A percentile compares a stretch with the other conserved stretches of the same genome.
Conservation (phyloP, 92 coral and sea anemone species). For the Zoanthus gigantus region DNA sequence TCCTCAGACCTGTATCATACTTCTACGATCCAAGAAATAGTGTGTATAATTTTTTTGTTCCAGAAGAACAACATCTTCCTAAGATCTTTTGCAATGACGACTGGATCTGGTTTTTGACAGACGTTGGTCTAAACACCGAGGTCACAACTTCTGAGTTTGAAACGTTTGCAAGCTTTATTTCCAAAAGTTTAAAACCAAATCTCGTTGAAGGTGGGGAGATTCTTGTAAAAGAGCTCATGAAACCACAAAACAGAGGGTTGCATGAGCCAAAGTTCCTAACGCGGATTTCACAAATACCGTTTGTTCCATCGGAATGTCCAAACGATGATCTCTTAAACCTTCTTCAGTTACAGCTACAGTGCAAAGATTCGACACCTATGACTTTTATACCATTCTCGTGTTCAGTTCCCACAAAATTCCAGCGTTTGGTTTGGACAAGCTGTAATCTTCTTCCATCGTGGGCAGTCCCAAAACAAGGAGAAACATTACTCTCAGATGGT, state of each 20-base stretch:
- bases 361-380: background rate
- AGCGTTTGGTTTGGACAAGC: constrained; percentile 56
- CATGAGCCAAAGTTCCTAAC: constrained; percentile 31
- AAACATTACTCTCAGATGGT: background rate
- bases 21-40: constrained; percentile 41
- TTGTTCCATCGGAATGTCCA: constrained; percentile 48
- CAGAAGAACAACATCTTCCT: constrained; percentile 46
- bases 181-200: background rate
- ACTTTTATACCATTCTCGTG: constrained; percentile 36
- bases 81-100: constrained; percentile 3
- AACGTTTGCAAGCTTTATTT: constrained; percentile 31
- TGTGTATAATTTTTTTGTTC: constrained; percentile 30
- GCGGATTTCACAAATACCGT: constrained; percentile 49
- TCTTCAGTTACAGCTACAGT: constrained; percentile 30
- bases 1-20: constrained; percentile 35
- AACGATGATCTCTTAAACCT: constrained; percentile 1
- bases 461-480: constrained; percentile 19
- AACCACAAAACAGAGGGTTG: constrained; percentile 6
- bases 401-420: constrained; percentile 29
- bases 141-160: constrained; percentile 42
- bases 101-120: constrained; percentile 43
- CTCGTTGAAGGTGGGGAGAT: background rate
- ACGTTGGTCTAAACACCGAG: constrained; percentile 50
- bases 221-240: constrained; percentile 44
- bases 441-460: constrained; percentile 43